Percentiles rank a stretch among this genome's conserved stretches.
These are phyloP conservation scores for Adoxophyes honmai DNA, from an alignment of 1,140 invertebrate genomes.

Conservation along the genomic window DNA sequence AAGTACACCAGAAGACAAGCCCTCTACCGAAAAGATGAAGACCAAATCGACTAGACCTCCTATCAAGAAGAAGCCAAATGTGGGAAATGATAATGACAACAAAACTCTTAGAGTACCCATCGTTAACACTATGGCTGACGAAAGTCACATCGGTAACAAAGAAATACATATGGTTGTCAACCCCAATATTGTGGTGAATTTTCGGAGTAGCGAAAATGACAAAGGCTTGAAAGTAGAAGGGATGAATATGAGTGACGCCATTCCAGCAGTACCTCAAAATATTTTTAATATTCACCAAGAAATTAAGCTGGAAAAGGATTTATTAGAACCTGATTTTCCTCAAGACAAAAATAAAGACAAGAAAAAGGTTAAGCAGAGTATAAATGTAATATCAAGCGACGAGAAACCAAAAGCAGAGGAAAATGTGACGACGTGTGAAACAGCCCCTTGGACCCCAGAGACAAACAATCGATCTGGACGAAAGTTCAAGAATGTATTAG, in stretches of 20 bases:
- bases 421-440: constrained; percentile 56
- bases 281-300: constrained; percentile 72
- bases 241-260: constrained; percentile 35
- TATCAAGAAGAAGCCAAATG: constrained; percentile 35
- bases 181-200: constrained; percentile 71
- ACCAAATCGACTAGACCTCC: constrained; percentile 35
- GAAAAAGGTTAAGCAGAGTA: constrained; percentile 28
- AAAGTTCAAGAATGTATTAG: constrained; percentile 29
- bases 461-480: constrained; percentile 19
- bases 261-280: constrained; percentile 35
- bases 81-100: constrained; percentile 23
- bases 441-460: constrained; percentile 26
- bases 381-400: constrained; percentile 25
- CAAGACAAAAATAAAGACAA: constrained; percentile 27
- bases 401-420: constrained; percentile 33
- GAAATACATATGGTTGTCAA: constrained; percentile 72
- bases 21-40: constrained; percentile 44
- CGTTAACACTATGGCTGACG: constrained; percentile 58
- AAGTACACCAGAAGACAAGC: constrained; percentile 33
- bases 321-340: constrained; percentile 31
- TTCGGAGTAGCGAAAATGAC: constrained; percentile 60
- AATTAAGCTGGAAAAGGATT: constrained; percentile 54
- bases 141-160: constrained; percentile 70
- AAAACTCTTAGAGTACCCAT: constrained; percentile 30
- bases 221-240: constrained; percentile 55